Conservation (phyloP, 1,140 invertebrate species). For the Nixonia krombeini region DNA sequence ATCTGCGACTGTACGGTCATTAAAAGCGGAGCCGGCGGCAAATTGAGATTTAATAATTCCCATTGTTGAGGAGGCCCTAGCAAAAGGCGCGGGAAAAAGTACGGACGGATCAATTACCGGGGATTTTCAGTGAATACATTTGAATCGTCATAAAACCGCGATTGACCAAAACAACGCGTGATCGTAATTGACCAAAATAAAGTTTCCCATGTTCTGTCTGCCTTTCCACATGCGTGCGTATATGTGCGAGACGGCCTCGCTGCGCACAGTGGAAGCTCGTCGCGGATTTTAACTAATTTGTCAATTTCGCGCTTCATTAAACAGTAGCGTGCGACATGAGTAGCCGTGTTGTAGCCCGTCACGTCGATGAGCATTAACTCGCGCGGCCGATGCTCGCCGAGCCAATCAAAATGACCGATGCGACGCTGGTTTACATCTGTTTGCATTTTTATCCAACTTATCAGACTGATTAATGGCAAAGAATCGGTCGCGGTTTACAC, state of each 20-base stretch:
- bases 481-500: not conserved
- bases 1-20: too few species aligned
- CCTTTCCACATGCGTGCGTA: slow-evolving; percentile 9
- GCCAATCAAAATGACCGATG: slow-evolving; percentile 28
- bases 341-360: slow-evolving; percentile 27
- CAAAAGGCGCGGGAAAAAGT: not conserved
- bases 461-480: not conserved
- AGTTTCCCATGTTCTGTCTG: slow-evolving; percentile 25
- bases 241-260: slow-evolving; percentile 18
- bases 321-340: too few species aligned
- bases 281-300: slow-evolving; percentile 60
- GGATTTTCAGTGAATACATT: slow-evolving; percentile 24
- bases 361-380: slow-evolving; percentile 35
- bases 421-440: slow-evolving; percentile 25
- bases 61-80: too few species aligned
- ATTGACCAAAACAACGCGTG: slow-evolving; percentile 45
- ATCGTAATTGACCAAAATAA: slow-evolving; percentile 53
- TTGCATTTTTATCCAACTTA: not conserved
- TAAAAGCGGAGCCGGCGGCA: too few species aligned
- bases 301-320: slow-evolving; percentile 61
- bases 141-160: slow-evolving; percentile 28
- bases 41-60: too few species aligned
- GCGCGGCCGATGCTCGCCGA: slow-evolving; percentile 41
- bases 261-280: too few species aligned
- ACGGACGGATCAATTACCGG: slow-evolving; percentile 14